phyloP scores from a whole-genome alignment of 2,113 vertebrate species.

The Apteryx mantelli region DNA sequence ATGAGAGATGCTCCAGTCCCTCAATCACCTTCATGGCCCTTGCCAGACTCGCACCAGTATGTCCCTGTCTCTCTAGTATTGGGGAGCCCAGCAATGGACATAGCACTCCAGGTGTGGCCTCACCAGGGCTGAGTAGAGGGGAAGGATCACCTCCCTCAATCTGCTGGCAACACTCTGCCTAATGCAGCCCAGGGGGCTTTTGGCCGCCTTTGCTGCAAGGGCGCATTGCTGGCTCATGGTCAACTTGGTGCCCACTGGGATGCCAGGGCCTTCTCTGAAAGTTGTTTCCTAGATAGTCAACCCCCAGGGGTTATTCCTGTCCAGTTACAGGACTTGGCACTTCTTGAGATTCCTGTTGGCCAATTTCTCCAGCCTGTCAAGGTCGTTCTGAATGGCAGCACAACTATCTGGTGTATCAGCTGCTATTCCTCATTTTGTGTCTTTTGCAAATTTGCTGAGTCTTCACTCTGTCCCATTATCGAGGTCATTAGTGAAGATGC shows the following conservation, averaged over 20 bases:
- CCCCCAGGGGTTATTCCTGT: background rate
- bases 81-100: background rate
- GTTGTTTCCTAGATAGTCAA: background rate
- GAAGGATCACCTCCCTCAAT: background rate
- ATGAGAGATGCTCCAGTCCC: background rate
- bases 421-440: background rate
- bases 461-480: too few relatives aligned
- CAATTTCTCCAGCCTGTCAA: background rate
- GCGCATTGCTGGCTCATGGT: background rate
- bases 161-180: too few relatives aligned
- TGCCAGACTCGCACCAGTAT: background rate
- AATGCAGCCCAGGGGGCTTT: too few relatives aligned
- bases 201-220: background rate
- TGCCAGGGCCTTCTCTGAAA: background rate
- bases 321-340: background rate
- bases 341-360: background rate
- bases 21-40: background rate
- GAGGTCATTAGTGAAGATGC: background rate
- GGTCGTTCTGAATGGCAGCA: background rate
- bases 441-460: background rate
- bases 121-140: background rate
- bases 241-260: background rate
- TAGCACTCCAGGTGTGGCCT: background rate
- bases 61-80: background rate
- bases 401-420: background rate